These are phyloP conservation scores for Harmothoe impar DNA, from an alignment of 2,888 invertebrate species.

Conservation along the genomic window DNA sequence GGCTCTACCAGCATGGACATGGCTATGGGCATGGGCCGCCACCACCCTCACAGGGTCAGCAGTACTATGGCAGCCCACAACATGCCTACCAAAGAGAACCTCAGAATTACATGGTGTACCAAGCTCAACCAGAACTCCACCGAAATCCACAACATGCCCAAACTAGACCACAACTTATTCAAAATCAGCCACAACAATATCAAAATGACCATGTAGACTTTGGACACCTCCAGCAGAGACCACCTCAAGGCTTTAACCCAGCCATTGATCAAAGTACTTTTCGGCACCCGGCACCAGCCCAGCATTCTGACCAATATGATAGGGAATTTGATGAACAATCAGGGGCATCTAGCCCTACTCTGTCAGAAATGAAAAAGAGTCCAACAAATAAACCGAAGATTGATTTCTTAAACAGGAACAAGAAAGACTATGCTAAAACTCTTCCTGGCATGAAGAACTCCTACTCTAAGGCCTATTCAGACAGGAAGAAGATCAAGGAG, in stretches of 20 bases:
- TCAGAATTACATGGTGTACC: background rate
- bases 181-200: no score
- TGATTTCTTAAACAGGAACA: conserved; percentile 16
- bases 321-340: conserved; percentile 36
- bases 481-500: conserved; percentile 25
- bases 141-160: no score
- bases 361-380: background rate
- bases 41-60: background rate
- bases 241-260: background rate
- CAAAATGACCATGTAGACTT: no score
- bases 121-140: no score
- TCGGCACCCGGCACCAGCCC: background rate
- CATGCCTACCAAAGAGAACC: background rate
- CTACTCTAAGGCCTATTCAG: background rate
- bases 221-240: no score
- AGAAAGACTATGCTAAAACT: conserved; percentile 36
- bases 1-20: background rate
- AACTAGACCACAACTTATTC: no score
- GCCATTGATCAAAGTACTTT: background rate
- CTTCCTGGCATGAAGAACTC: background rate
- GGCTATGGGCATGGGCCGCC: background rate
- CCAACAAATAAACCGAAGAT: background rate
- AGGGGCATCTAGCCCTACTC: conserved; percentile 16
- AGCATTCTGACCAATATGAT: background rate
- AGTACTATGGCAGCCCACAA: background rate